A percentile compares a stretch with the other conserved stretches of the same genome.
phyloP scores from a whole-genome alignment of 2,113 vertebrate species.

The Antennarius striatus region DNA sequence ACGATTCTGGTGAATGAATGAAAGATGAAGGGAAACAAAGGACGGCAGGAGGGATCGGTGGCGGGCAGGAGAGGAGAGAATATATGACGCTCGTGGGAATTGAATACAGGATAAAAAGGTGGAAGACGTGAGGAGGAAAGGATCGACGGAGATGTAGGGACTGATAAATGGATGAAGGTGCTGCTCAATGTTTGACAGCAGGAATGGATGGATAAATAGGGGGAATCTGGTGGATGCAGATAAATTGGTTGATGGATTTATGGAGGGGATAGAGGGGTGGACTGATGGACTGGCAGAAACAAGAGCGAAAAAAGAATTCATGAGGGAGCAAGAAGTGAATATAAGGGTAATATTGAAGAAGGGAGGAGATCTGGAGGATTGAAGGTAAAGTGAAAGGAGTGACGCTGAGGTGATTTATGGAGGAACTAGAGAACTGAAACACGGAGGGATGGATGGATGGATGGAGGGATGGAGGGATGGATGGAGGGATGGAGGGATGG shows the following conservation, averaged over 20 bases:
- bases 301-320: constrained; percentile 5
- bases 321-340: background rate
- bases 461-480: constrained; percentile 1
- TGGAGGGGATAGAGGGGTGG: constrained; percentile 12
- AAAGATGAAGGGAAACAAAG: constrained; percentile 9
- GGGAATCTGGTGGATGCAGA: constrained; percentile 10
- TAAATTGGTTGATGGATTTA: constrained; percentile 22
- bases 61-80: background rate
- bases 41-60: background rate
- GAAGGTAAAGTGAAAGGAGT: background rate
- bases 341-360: constrained; percentile 16
- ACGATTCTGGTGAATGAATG: constrained; percentile 6
- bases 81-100: no score
- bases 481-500: constrained; percentile 15
- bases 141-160: background rate
- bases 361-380: background rate
- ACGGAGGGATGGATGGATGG: constrained; percentile 12
- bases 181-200: background rate
- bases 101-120: constrained; percentile 4
- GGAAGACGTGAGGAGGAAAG: background rate
- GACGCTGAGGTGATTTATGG: constrained; percentile 10
- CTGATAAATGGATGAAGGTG: constrained; percentile 1
- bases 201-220: background rate
- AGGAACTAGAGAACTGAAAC: background rate
- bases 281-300: constrained; percentile 14